Evolutionary conservation across 37 sponge, comb jelly and placozoan genomes (phyloP), one percentile per base, ranked within the genome.

Genomic region (Eunapius fragilis): DNA sequence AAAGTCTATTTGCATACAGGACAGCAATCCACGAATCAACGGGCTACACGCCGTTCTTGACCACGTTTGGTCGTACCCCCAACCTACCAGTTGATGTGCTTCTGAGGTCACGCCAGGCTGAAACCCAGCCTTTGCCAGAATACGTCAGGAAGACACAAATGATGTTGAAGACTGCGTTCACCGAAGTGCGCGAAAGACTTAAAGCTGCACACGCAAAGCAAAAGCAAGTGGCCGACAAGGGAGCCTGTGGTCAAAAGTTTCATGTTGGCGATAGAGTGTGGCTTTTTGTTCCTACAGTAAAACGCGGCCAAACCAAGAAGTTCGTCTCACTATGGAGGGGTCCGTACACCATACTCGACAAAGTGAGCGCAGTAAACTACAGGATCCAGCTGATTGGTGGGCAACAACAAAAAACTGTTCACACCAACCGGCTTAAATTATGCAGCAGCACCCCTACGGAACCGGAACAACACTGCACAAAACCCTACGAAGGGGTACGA

Each of bases 261-360:
- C 34, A 34, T 41, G 68, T 84, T 77, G 87, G 87, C 22, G 67
- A 80, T 34, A 73, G 73, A 79, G 87, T 87, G 31, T 87, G 80
- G 87, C 74, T 87, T 69, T 87, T 69, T 49, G 70, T 67, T 48
- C 87, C 75, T 41, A 74, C 87, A 73, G 87, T 87, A 30, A 87
- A 87, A 79, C 28, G 13, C 37, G 87, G 80, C 24, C 19, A 75
- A 32, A 87, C 78, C 24, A 87, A 73, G 74, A 87, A 87, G n/a
- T 50, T 87, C 74, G 72, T 74, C 24, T 71, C 80, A 30, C 71
- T 69, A 47, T 84, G 85, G 85, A 58, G 37, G 30, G 84, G 85
- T 48, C 85, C 85, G 2, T 84, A 84, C 76, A 84, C 76, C 27
- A 36, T 84, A 23, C 31, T 84, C 24, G 85, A 38, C 67, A 70